Evolutionary conservation across 2,888 invertebrate genomes (phyloP), one percentile per base, ranked within the genome.

Genomic region (Caenorhabditis sp.): DNA sequence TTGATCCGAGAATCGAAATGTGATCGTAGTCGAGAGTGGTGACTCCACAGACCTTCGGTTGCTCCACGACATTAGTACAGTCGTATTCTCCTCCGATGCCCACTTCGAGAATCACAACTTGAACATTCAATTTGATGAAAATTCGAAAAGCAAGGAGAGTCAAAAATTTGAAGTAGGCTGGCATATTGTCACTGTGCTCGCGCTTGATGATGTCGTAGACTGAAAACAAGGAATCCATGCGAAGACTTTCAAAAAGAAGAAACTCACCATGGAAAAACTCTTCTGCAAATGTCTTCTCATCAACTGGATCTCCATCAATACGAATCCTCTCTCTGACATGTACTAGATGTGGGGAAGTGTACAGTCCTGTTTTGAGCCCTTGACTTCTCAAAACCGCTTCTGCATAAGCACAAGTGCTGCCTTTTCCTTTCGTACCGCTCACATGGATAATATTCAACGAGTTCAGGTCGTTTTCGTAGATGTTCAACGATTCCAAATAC

Each of bases 361-460:
- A 98, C 92, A 99, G 96, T 7, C 98, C 98, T 0, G 98, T 98
- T 90, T 94, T 95, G 91, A 95, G 95, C 2, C 97, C 97, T 92
- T 96, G 95, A 28, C 95, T 93, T 0, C 96, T 95, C 12, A 99
- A 94, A 83, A 99, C 96, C 0, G 95, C 95, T 93, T 99, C 99
- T 86, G 95, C 95, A 93, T 96, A 95, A 0, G 97, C 97, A 92
- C 97, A 97, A 0, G 97, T 97, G 22, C 97, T 97, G 2, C 94
- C 94, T 95, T 99, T 99, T 69, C 98, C 99, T 93, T 99, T 99
- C 0, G 98, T 98, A 12, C 99, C 99, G 81, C 96, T 95, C 7
- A 99, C 95, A 94, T 99, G 99, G 91, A 99, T 96, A 54, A 97
- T 94, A 72, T 96, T 95, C 61, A 92, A 76, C 4, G 64, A 24